Evolutionary conservation across 2,797 vertebrate genomes (phyloP), one percentile per base, ranked within the genome.

Genomic region (Hirundo rustica): DNA sequence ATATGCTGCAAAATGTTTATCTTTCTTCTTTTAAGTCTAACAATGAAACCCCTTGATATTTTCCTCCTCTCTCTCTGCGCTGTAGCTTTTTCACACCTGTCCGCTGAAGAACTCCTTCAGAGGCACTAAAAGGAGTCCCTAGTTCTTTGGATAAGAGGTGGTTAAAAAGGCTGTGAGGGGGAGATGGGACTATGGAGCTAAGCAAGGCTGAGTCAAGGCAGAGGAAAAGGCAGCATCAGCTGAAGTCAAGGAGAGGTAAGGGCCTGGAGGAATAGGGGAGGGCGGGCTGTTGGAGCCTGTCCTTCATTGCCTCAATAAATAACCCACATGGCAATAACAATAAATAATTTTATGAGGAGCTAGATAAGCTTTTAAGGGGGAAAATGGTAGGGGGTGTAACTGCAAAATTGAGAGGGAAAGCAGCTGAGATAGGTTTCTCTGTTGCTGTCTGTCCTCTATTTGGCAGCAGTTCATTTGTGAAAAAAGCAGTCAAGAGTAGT

Each of bases 401-500:
- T 93, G 79, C 68, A 95, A 95, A 92, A 94, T 79, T 96, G 71
- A 92, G 84, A 91, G 94, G 86, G 89, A 94, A 96, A 96, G 90
- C 85, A 72, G 60, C 81, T 68, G 71, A 92, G 86, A 86, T 92
- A 87, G 81, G 88, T 91, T 97, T 96, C 79, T 85, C 73, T 47
- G 18, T 89, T 91, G 85, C 73, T 0, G 44, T 95, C 93, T 93
- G 92, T 88, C 73, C 87, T 91, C 87, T 87, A 40, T 96, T 96
- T 96, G 88, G 93, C 95, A 95, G 94, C 81, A 95, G 93, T 86
- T 97, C 92, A 65, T 96, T 97, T 96, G 90, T 95, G 94, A 97
- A 97, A 97, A 97, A 97, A 97, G 94, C 96, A 96, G 95, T 97
- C 97, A 97, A 92, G 89, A 57, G 93, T 95, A 95, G 95, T 97